Evolutionary conservation across 2,888 invertebrate species (phyloP).

Genomic region (Zele albiditarsus): DNA sequence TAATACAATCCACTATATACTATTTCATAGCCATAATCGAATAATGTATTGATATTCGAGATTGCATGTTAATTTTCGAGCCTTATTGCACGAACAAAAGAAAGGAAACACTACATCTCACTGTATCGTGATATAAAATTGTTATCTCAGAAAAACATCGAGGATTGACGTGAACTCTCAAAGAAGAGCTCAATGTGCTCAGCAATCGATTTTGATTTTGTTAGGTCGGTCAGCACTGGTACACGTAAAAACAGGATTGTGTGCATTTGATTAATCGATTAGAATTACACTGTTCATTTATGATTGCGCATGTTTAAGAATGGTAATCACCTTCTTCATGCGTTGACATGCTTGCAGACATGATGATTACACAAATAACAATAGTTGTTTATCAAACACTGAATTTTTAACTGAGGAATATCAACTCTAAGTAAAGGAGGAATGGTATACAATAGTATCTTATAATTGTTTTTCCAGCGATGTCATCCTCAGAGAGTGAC

Average conservation of each 20-base stretch:
- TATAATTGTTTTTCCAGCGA: slow-evolving; percentile 48
- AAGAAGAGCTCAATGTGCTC: not conserved
- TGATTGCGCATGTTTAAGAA: no score
- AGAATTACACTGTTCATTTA: no score
- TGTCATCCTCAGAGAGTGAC: slow-evolving; percentile 52
- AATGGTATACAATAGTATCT: no score
- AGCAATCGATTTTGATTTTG: not conserved
- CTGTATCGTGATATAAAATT: not conserved
- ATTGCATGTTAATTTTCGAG: not conserved
- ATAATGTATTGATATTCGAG: not conserved
- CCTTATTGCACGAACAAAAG: not conserved
- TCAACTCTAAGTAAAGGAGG: no score
- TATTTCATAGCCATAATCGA: not conserved
- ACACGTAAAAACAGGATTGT: not conserved
- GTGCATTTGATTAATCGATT: no score
- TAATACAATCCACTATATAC: not conserved
- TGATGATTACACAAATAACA: no score
- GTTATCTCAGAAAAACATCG: not conserved
- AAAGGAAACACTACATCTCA: not conserved
- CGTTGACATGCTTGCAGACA: no score
- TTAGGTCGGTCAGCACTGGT: not conserved
- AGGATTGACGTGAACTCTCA: not conserved
- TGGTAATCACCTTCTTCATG: no score
- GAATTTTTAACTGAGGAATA: no score
- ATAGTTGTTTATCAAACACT: not conserved